Conservation (phyloP, 2,888 invertebrate genomes). For the Campoletis raptor region DNA sequence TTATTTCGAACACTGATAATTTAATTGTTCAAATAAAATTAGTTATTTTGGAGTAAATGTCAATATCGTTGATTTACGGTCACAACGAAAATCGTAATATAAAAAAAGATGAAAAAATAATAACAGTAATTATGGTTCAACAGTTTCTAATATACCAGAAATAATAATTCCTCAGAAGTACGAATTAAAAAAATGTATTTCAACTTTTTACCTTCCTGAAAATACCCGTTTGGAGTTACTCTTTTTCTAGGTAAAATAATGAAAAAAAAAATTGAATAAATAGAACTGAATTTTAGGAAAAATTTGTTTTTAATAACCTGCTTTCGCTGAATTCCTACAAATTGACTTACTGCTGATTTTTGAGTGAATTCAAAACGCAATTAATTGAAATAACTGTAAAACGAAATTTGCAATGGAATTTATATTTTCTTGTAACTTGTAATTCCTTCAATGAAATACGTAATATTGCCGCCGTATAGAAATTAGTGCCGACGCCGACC, state of each 20-base stretch:
- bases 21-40: too few relatives aligned
- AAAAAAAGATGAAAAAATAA: background rate
- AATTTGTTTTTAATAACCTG: background rate
- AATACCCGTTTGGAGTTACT: background rate
- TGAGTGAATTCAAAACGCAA: background rate
- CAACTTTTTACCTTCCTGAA: background rate
- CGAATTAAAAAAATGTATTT: background rate
- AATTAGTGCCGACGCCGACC: slow-evolving; percentile 59
- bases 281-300: background rate
- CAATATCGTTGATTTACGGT: background rate
- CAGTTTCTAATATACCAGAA: too few relatives aligned
- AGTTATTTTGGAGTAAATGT: background rate
- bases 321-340: background rate
- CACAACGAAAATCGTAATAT: background rate
- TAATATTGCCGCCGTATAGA: slow-evolving; percentile 11
- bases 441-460: background rate
- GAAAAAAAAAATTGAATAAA: background rate
- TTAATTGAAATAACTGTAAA: background rate
- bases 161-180: background rate
- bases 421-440: background rate
- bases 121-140: too few relatives aligned
- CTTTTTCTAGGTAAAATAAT: background rate
- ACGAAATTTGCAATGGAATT: background rate
- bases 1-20: too few relatives aligned
- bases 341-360: background rate